These are phyloP conservation scores for Pygoscelis adeliae DNA, from an alignment of 2,113 vertebrate genomes.

Conservation along the genomic window DNA sequence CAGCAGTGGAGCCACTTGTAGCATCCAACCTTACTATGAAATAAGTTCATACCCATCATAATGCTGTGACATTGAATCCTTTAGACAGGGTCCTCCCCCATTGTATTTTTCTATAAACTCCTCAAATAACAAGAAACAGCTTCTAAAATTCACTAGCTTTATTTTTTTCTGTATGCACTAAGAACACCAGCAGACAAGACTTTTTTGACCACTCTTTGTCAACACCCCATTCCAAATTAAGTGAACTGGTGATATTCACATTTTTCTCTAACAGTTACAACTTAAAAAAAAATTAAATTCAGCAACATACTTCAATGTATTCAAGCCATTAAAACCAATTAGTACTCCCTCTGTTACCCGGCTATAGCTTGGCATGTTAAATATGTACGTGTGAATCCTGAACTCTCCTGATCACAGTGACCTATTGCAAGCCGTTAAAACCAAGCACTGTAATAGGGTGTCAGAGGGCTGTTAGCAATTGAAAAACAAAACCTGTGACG, in stretches of 20 bases:
- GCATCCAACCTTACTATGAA: neutral
- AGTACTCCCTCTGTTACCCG: neutral
- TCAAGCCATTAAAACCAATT: neutral
- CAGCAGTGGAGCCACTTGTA: neutral
- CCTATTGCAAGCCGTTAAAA: neutral
- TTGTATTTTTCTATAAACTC: neutral
- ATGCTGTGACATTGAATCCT: conserved; percentile 1
- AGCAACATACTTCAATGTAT: neutral
- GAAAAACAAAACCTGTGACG: neutral
- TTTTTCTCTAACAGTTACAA: neutral
- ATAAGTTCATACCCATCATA: conserved; percentile 26
- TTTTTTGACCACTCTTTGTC: neutral
- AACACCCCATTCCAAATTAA: neutral
- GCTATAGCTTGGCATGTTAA: neutral
- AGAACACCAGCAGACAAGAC: neutral
- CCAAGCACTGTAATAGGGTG: neutral
- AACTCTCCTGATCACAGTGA: neutral
- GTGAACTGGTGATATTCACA: neutral
- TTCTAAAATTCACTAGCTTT: neutral
- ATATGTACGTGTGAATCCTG: neutral
- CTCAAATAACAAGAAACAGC: conserved; percentile 1
- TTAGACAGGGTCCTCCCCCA: neutral
- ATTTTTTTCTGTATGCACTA: neutral
- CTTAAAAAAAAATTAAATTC: neutral
- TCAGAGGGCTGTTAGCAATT: neutral